These are phyloP conservation scores for Orchesella flavescens DNA, from an alignment of 2,888 invertebrate genomes.

Conservation along the genomic window DNA sequence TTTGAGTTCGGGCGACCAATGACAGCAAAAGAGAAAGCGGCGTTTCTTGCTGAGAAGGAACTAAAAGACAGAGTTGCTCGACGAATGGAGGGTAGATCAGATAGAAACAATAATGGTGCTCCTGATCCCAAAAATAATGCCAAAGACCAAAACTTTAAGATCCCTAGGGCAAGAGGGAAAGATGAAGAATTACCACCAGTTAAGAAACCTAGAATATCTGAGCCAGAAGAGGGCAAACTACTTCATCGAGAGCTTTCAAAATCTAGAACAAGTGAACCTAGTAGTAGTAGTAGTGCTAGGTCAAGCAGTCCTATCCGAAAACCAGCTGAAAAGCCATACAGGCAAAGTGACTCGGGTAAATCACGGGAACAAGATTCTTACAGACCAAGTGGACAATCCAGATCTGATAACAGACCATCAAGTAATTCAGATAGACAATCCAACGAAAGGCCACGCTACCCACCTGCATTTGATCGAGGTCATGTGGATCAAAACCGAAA, in stretches of 20 bases:
- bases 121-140: neutral
- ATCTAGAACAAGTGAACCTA: slow-evolving; percentile 3
- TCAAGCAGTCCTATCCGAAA: neutral
- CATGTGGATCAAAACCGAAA: neutral
- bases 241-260: neutral
- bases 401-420: neutral
- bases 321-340: neutral
- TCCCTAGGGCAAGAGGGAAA: slow-evolving; percentile 49
- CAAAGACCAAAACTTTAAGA: slow-evolving; percentile 48
- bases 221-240: neutral
- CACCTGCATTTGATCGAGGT: neutral
- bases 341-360: no score
- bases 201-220: slow-evolving; percentile 19
- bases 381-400: neutral
- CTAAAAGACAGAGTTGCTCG: slow-evolving; percentile 74
- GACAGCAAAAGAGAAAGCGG: slow-evolving; percentile 86
- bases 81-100: slow-evolving; percentile 57
- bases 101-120: slow-evolving; percentile 54
- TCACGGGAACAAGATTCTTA: neutral
- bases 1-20: slow-evolving; percentile 81
- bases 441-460: neutral
- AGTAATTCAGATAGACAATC: neutral
- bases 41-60: slow-evolving; percentile 83
- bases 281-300: neutral
- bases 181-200: slow-evolving; percentile 26